Percentiles rank a stretch among this genome's conserved stretches.
Conservation (phyloP, 2,888 invertebrate genomes). For the Hydroisotoma schaefferi region DNA sequence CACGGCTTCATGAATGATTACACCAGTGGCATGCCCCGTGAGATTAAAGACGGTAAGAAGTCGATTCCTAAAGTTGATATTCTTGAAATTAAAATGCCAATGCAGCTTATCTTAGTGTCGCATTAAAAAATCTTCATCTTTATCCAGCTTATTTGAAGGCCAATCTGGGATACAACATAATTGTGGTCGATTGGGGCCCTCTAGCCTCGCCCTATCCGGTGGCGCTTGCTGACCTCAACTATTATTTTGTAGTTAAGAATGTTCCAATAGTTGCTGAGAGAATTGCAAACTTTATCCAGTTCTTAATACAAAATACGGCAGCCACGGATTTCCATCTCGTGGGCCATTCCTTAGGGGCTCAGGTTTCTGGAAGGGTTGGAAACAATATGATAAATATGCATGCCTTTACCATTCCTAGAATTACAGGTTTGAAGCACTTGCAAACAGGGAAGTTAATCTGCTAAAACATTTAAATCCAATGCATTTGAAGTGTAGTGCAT, state of each 20-base stretch:
- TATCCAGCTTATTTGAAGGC: conserved; percentile 14
- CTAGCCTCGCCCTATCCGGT: conserved; percentile 14
- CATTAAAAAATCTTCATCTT: no score
- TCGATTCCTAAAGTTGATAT: not conserved
- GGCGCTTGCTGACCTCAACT: not conserved
- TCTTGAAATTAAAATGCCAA: no score
- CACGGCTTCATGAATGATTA: conserved; percentile 23
- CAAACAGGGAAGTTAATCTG: no score
- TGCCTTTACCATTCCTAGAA: not conserved
- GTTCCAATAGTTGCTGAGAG: conserved; percentile 16
- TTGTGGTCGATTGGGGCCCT: conserved; percentile 25
- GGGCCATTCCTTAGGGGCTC: conserved; percentile 6
- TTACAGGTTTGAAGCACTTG: conserved; percentile 17
- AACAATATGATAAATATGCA: not conserved
- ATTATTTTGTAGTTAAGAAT: conserved; percentile 10
- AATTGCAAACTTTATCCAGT: conserved; percentile 12
- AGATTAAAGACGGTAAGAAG: conserved; percentile 18
- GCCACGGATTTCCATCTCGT: not conserved
- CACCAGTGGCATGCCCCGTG: conserved; percentile 13
- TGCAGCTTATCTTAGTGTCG: no score
- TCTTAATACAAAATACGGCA: no score
- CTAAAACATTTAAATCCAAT: no score
- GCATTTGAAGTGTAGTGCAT: no score
- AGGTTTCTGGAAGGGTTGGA: conserved; percentile 13
- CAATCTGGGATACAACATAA: conserved; percentile 11